phyloP scores from a whole-genome alignment of 2,797 vertebrate genomes.

The Notamacropus eugenii region DNA sequence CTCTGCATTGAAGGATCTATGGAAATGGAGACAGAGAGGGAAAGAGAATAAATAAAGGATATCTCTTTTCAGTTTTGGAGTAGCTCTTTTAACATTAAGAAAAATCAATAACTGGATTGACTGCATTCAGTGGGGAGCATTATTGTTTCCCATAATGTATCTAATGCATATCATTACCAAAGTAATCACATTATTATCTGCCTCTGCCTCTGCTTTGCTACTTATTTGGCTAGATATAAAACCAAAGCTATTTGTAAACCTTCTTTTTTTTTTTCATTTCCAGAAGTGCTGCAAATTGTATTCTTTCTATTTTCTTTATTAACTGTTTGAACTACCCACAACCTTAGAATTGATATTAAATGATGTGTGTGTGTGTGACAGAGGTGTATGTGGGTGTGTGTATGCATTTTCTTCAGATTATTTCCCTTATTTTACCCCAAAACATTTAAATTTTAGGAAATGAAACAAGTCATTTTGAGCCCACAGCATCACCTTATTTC shows the following conservation, averaged over 20 bases:
- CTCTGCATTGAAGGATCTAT: conserved; percentile 85
- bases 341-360: conserved; percentile 78
- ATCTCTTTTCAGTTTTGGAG: conserved; percentile 87
- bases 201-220: conserved; percentile 74
- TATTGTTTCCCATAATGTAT: conserved; percentile 91
- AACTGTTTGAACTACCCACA: conserved; percentile 75
- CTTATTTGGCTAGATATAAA: conserved; percentile 84
- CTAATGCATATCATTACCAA: conserved; percentile 93
- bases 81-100: conserved; percentile 91
- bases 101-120: conserved; percentile 93
- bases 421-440: conserved; percentile 62
- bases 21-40: conserved; percentile 75
- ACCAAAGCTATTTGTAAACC: conserved; percentile 78
- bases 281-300: conserved; percentile 77
- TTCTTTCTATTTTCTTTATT: conserved; percentile 78
- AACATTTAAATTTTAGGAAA: conserved; percentile 60
- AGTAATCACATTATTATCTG: conserved; percentile 89
- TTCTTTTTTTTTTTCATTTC: conserved; percentile 65
- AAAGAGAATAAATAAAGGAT: conserved; percentile 84
- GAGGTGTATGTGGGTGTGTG: background rate
- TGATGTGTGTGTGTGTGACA: conserved; percentile 36
- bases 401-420: conserved; percentile 39
- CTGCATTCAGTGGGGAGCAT: conserved; percentile 89
- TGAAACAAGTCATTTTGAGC: background rate
- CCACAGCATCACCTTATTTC: conserved; percentile 27